Percentiles rank a stretch among this genome's conserved stretches.
Conservation (phyloP, 2,888 invertebrate species). For the Erebia epiphron region DNA sequence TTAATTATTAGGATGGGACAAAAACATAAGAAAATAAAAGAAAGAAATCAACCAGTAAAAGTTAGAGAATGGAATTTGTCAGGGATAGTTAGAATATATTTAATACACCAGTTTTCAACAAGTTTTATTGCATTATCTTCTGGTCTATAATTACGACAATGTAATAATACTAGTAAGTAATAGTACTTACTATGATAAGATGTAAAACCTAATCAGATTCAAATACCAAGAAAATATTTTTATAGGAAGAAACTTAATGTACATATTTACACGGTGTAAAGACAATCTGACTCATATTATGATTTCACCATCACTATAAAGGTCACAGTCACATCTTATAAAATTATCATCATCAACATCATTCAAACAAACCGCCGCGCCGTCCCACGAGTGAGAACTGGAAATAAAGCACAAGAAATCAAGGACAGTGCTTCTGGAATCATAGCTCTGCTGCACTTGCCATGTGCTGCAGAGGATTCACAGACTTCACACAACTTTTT, state of each 20-base stretch:
- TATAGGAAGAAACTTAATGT: background rate
- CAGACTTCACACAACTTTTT: no score
- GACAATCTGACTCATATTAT: conserved; percentile 34
- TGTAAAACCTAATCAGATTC: background rate
- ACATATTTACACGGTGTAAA: conserved; percentile 20
- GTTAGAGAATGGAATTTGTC: background rate
- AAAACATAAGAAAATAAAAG: no score
- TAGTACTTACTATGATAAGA: conserved; percentile 2
- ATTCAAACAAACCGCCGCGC: no score
- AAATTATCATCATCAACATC: no score
- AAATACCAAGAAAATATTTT: background rate
- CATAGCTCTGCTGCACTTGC: no score
- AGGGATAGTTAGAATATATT: background rate
- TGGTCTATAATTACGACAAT: background rate
- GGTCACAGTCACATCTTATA: conserved; percentile 2
- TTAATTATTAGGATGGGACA: no score
- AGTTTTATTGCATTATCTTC: no score
- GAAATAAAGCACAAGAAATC: no score
- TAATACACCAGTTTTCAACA: no score
- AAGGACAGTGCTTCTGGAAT: no score
- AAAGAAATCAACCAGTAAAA: background rate
- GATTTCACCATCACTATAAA: conserved; percentile 29
- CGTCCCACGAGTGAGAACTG: no score
- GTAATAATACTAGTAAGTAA: background rate
- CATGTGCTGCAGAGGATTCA: no score